Base-by-base conservation (phyloP, 2,113 vertebrate genomes). In the Hemicordylus capensis region DNA sequence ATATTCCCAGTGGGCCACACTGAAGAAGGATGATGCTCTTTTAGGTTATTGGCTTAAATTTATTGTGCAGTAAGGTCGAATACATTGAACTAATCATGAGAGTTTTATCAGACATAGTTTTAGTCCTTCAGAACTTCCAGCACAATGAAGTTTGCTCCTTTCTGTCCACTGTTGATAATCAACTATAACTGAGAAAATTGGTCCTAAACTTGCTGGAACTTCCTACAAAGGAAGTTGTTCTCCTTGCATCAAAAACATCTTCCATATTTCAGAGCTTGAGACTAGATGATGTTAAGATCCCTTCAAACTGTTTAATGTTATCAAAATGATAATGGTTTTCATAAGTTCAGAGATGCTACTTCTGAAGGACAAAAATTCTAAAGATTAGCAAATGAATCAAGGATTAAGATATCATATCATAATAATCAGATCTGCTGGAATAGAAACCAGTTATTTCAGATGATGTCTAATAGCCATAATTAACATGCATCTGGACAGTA, bases 381-480 rank as follows among this genome's bases (percentile, higher is more conserved):
- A 88, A 28, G 58, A 84, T 46, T 42, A 84, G 46, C 42, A 3
- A 63, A 54, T 82, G 51, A 4, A 84, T 72, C 58, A 87, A 69
- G 66, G 0, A 34, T 70, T 66, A 89, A 56, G 80, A 69, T 26
- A 67, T 70, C n/a, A 79, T 22, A 24, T 20, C 74, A 37, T 28
- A 56, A 59, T 70, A 34, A 79, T 31, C 76, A 83, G 76, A 79
- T 51, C n/a, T 80, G 84, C 39, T 77, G 81, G 51, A 87, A 46
- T 85, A 90, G 56, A 28, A 17, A 37, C 4, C 73, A 87, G 82
- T 76, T 87, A 77, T 87, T 76, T 78, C 58, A 34, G 31, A 44
- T 75, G 39, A 44, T 90, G 73, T 42, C 78, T 85, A 11, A 69
- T 63, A 22, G 67, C 31, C 85, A 22, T 51, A 34, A 26, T 64